Evolutionary conservation across 2,888 invertebrate species (phyloP), one percentile per base, ranked within the genome.

Genomic region (Leucozona laternaria): DNA sequence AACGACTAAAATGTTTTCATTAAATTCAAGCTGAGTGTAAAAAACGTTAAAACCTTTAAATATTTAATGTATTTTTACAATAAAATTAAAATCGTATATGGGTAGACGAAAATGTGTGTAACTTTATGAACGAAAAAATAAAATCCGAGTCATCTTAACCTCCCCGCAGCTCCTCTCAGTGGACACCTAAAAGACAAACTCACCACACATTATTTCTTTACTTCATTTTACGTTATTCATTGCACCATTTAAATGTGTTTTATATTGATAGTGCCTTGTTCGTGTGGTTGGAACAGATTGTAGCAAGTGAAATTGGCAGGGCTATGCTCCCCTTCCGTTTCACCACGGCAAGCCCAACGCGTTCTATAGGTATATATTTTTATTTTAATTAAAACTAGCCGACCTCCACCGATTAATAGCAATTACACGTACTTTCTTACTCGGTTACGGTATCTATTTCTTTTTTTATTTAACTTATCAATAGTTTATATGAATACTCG

Each of bases 161-260:
- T 0, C 71, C 68, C 45, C 78, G 0, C 53, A 20, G 13, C n/a
- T n/a, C 15, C 53, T 20, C 37, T n/a, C 20, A 57, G 3, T 11
- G 13, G 20, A 40, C 31, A 57, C 50, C 57, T 40, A 48, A 76
- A 60, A 28, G 66, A 43, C 75, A 64, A 78, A 86, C 78, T 75
- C 78, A 86, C 82, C 86, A 82, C 75, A 82, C 62, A 58, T 50
- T 68, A 45, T 55, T 70, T 66, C 64, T 53, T 78, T 75, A 82
- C 48, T 86, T 73, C 85, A 81, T 82, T 82, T 82, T 73, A 82
- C 75, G 73, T 78, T 77, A 66, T 79, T 86, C 73, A 86, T 78
- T 81, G 73, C 85, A 78, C 43, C 64, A 73, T 60, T 28, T 25
- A 58, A 53, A 60, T 62, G 75, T 50, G 64, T 62, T 76, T 53